Evolutionary conservation across 1,140 invertebrate species (phyloP), one percentile per base, ranked within the genome.

Genomic region (Penaeus japonicus): DNA sequence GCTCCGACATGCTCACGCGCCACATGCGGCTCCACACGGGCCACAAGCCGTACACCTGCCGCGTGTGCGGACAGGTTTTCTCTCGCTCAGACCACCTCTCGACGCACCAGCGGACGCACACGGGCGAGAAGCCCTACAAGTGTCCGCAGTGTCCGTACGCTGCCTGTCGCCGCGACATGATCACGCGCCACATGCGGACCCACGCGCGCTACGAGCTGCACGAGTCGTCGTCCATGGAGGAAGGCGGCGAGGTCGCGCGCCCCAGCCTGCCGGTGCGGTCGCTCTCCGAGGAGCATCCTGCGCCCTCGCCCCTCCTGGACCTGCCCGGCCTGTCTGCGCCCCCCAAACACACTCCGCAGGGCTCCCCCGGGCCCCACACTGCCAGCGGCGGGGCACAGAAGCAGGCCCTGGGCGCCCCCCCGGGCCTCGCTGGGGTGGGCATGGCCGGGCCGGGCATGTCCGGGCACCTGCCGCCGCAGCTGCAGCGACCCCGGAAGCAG

Each of bases 1-100:
- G 98, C 59, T 98, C 97, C 89, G 98, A 99, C 92, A 99, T 99
- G 98, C 94, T 99, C 75, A 99, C 98, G 12, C 94, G 98, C 57
- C 98, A 99, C 93, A 98, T 98, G 95, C 94, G 98, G 22, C 94
- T 98, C 47, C 97, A 98, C 93, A 98, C 97, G 0, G 97, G 97
- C 5, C 94, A 97, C 39, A 98, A 98, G 92, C 97, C 97, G 7
- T 98, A 98, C 94, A 97, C 96, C n/a, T 98, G 97, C 93, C 94
- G 95, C 18, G 95, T 96, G 0, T 98, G 97, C 92, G 96, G 96
- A 0, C 97, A 98, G 93, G 97, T 98, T 27, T 98, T 98, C 93
- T 97, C 96, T n/a, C 94, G 97, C 90, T 98, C 97, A 2, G 98
- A 99, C 91, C 98, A 99, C 92, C 93, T 99, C 53, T 97, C 97